phyloP scores from a whole-genome alignment of 2,113 vertebrate genomes.

The Aspidoscelis tigris region DNA sequence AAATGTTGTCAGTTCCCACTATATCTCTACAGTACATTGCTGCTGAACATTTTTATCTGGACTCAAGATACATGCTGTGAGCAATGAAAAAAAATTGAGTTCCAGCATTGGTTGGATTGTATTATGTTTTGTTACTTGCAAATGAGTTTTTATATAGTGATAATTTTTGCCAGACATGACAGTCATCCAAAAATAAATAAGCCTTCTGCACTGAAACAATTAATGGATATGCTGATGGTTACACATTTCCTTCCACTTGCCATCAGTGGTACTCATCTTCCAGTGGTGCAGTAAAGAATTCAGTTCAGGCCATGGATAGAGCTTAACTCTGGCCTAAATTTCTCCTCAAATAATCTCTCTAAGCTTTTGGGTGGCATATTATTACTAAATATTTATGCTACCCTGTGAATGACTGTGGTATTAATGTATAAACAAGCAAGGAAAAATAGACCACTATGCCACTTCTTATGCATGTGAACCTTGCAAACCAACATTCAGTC shows the following conservation, averaged over 20 bases:
- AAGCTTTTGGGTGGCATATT: neutral
- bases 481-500: too few species aligned
- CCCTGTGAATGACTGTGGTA: neutral
- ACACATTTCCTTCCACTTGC: neutral
- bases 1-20: conserved; percentile 38
- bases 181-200: too few species aligned
- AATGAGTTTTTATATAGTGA: neutral
- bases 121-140: conserved; percentile 8
- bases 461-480: neutral
- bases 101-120: neutral
- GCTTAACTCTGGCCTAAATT: neutral
- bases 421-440: neutral
- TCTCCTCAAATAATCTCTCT: neutral
- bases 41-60: neutral
- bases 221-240: neutral
- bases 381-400: neutral
- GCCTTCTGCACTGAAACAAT: too few species aligned
- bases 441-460: neutral
- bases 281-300: too few species aligned
- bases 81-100: neutral
- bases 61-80: neutral
- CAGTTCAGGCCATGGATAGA: too few species aligned
- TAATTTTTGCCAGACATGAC: neutral
- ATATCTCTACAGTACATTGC: conserved; percentile 8
- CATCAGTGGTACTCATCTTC: too few species aligned